Base-by-base conservation (phyloP, 1,140 invertebrate genomes). In the Heterodera carotae region DNA sequence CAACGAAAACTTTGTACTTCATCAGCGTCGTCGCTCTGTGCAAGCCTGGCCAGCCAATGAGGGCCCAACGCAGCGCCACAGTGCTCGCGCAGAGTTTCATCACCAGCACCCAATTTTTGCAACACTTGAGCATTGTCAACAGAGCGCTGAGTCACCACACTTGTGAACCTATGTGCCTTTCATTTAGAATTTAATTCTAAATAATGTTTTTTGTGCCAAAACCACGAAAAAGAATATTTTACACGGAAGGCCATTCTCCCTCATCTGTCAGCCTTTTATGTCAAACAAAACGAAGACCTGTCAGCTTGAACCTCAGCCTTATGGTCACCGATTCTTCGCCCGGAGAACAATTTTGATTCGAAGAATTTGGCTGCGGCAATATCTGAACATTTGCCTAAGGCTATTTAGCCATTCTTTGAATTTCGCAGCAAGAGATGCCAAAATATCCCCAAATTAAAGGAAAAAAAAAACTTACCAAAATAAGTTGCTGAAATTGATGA, bases 301-400 rank as follows among this genome's bases (percentile, higher is more conserved):
- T 70, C 43, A 53, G 60, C 18, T 33, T 15, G 67, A 6, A 59
- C 36, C 22, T 81, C 79, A 2, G 67, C n/a, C 12, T 81, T 79
- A 1, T 34, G 34, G 18, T 81, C 79, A 29, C n/a, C 33, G 2
- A n/a, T 25, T 39, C n/a, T 22, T 27, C 80, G 67, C 15, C 66
- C 80, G 18, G 6, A 15, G 22, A 34, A 7, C 15, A 81, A 69
- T 48, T 64, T 70, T 48, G 80, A 59, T 27, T 76, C 80, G 39
- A 81, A 81, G 59, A 81, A 82, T 43, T 77, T 80, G n/a, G 80
- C 80, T 5, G 80, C 80, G 29, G 67, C 80, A 34, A 72, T 68
- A 74, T 81, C 71, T 74, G 34, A 25, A 48, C 39, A 15, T 56
- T 56, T 56, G 25, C 29, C n/a, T n/a, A n/a, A n/a, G n/a, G n/a